phyloP scores from a whole-genome alignment of 2,888 invertebrate species.

The Lacanobia wlatinum region DNA sequence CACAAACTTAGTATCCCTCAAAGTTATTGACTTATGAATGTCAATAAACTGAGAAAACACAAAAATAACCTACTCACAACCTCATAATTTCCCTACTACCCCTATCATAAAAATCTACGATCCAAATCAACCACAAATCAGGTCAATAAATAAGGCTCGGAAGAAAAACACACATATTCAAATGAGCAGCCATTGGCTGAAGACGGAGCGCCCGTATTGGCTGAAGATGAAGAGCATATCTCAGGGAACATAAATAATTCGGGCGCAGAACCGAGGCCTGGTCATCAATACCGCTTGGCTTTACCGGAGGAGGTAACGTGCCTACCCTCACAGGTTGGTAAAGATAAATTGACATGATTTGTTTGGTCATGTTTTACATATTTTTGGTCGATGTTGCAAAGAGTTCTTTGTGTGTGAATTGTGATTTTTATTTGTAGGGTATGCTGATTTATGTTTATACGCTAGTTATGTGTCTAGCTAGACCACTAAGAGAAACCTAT shows the following conservation, averaged over 20 bases:
- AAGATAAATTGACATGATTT: conserved; percentile 53
- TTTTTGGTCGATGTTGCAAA: conserved; percentile 24
- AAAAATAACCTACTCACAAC: not conserved
- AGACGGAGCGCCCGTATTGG: conserved; percentile 50
- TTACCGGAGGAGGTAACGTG: conserved; percentile 21
- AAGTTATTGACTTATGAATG: not conserved
- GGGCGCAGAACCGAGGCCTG: conserved; percentile 21
- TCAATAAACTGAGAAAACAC: not conserved
- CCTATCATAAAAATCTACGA: conserved; percentile 47
- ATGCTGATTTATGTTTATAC: not conserved
- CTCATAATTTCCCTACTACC: conserved; percentile 32
- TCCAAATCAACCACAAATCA: conserved; percentile 51
- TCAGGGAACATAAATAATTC: conserved; percentile 54
- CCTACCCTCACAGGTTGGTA: not conserved
- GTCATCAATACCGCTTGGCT: conserved; percentile 58
- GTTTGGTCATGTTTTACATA: conserved; percentile 49
- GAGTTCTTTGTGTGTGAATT: not conserved
- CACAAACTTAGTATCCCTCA: not conserved
- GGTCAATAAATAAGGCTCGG: conserved; percentile 48
- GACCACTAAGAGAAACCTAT: not conserved
- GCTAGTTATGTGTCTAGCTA: not conserved
- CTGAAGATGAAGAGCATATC: conserved; percentile 54
- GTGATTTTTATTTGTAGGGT: not conserved
- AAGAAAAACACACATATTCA: conserved; percentile 62
- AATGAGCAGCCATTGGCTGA: conserved; percentile 55